phyloP scores from a whole-genome alignment of 2,797 vertebrate genomes.

The Coregonus ussuriensis region DNA sequence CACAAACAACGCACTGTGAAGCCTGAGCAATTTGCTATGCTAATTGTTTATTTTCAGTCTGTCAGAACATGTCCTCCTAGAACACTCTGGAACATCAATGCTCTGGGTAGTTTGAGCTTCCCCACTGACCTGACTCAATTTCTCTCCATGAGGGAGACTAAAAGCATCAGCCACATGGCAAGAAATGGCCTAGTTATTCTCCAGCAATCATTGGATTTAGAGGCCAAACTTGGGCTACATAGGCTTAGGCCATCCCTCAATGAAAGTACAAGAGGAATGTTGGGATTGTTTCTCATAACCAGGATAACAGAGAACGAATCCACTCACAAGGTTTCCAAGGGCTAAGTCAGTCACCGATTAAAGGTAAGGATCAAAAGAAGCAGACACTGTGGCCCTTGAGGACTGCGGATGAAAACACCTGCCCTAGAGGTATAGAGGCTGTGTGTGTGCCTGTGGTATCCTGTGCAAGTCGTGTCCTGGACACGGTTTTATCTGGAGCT shows the following conservation, averaged over 20 bases:
- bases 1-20: slow-evolving; percentile 16
- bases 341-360: slow-evolving; percentile 7
- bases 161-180: too few species aligned
- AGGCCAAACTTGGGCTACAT: neutral
- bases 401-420: neutral
- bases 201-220: neutral
- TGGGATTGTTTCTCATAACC: neutral
- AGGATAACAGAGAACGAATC: slow-evolving; percentile 21
- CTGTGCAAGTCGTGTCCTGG: neutral
- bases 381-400: neutral
- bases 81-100: slow-evolving; percentile 12
- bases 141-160: neutral
- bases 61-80: slow-evolving; percentile 26
- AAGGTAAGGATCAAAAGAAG: slow-evolving; percentile 9
- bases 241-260: neutral
- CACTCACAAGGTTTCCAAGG: slow-evolving; percentile 31
- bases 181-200: too few species aligned
- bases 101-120: slow-evolving; percentile 8
- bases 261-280: neutral
- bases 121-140: neutral
- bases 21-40: slow-evolving; percentile 13
- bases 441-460: neutral
- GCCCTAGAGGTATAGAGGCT: neutral
- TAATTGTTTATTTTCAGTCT: slow-evolving; percentile 25
- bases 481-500: neutral